Percentiles rank a stretch among this genome's conserved stretches.
phyloP scores from a whole-genome alignment of 2,797 vertebrate species.

The Betta splendens region DNA sequence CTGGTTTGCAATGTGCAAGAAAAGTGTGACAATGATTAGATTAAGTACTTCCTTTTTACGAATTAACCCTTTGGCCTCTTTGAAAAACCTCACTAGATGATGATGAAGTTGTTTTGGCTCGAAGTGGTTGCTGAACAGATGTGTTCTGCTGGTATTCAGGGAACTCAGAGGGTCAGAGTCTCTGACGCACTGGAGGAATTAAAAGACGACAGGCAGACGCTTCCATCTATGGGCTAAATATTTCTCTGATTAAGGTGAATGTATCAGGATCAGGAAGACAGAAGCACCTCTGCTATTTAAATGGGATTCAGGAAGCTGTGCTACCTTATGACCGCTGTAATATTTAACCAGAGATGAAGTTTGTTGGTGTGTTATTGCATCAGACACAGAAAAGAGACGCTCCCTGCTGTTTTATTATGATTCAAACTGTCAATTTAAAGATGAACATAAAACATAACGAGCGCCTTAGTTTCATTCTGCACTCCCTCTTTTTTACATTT shows the following conservation, averaged over 20 bases:
- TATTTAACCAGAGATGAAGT: constrained; percentile 19
- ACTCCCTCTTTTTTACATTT: constrained; percentile 46
- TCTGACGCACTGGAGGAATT: constrained; percentile 19
- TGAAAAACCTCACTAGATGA: constrained; percentile 34
- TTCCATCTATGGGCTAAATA: constrained; percentile 33
- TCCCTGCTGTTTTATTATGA: constrained; percentile 38
- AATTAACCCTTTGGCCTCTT: constrained; percentile 36
- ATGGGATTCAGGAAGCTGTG: constrained; percentile 40
- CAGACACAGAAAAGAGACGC: constrained; percentile 20
- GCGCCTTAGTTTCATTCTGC: constrained; percentile 10
- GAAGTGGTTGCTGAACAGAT: constrained; percentile 2
- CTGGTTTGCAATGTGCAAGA: constrained; percentile 38
- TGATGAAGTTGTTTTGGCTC: constrained; percentile 37
- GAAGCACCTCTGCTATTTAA: constrained; percentile 36
- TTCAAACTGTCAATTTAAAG: constrained; percentile 27
- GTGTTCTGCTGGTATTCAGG: constrained; percentile 25
- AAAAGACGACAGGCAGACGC: constrained; percentile 4
- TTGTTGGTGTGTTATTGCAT: constrained; percentile 10
- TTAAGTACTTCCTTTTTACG: constrained; percentile 54
- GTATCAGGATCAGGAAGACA: not conserved
- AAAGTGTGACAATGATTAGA: constrained; percentile 51
- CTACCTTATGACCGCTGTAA: constrained; percentile 42
- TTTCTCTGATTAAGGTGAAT: not conserved
- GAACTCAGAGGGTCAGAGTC: not conserved
- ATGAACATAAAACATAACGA: constrained; percentile 38